These are phyloP conservation scores for Leptinotarsa juncta DNA, from an alignment of 2,888 invertebrate species.

Conservation along the genomic window DNA sequence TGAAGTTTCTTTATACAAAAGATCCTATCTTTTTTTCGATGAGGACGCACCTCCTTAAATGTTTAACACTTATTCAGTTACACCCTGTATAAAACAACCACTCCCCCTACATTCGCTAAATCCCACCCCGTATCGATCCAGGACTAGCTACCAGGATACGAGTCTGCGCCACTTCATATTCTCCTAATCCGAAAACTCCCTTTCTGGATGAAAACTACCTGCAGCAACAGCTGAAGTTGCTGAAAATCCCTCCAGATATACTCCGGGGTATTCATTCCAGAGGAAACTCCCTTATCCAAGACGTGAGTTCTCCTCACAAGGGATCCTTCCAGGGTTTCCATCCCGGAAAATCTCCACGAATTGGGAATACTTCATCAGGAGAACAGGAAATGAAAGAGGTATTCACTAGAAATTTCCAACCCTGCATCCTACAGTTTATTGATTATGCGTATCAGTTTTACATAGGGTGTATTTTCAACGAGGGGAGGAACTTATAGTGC, in stretches of 20 bases:
- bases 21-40: too few relatives aligned
- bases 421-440: neutral
- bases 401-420: neutral
- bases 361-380: constrained; percentile 1
- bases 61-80: too few relatives aligned
- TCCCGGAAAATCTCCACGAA: constrained; percentile 8
- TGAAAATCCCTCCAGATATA: constrained; percentile 20
- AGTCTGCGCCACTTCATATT: neutral
- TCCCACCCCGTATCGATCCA: constrained; percentile 2
- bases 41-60: too few relatives aligned
- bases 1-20: too few relatives aligned
- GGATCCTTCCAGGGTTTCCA: constrained; percentile 4
- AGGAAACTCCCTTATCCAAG: constrained; percentile 25
- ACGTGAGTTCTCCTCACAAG: neutral
- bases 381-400: neutral
- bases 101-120: neutral
- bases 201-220: constrained; percentile 20
- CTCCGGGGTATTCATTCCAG: constrained; percentile 16
- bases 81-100: neutral
- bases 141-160: constrained; percentile 11
- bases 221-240: constrained; percentile 20
- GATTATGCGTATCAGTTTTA: neutral
- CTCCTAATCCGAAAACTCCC: constrained; percentile 27
- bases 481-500: neutral
- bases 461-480: neutral